Percentiles rank a stretch among this genome's conserved stretches.
Conservation (phyloP, 2,888 invertebrate genomes). For the Lepidochrysops patricia region DNA sequence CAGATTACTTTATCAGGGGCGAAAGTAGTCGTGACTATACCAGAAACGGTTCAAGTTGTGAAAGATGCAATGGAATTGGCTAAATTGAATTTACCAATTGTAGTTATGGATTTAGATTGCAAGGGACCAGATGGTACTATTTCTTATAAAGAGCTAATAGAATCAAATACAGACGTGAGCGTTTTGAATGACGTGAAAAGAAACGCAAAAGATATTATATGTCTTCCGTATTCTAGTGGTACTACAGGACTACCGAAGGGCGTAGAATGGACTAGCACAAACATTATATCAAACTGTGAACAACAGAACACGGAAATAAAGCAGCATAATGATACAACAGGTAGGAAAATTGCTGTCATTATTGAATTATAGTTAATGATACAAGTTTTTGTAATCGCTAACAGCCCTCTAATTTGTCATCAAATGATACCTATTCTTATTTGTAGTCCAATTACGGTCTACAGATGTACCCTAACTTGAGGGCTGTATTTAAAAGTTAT, state of each 20-base stretch:
- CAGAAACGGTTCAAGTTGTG: slow-evolving; percentile 55
- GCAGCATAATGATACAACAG: slow-evolving; percentile 36
- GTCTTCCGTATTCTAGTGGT: slow-evolving; percentile 88
- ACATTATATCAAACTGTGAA: slow-evolving; percentile 63
- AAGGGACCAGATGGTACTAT: slow-evolving; percentile 66
- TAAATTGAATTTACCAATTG: slow-evolving; percentile 63
- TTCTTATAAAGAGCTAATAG: slow-evolving; percentile 74
- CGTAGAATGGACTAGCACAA: slow-evolving; percentile 77
- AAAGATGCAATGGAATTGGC: slow-evolving; percentile 56
- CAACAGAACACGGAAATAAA: slow-evolving; percentile 45
- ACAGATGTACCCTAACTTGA: too few relatives aligned
- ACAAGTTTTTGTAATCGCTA: neutral
- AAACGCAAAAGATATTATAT: slow-evolving; percentile 70
- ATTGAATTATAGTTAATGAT: neutral
- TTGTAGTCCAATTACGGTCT: neutral
- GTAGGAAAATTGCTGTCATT: slow-evolving; percentile 18
- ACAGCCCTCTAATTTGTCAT: neutral
- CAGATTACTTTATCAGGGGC: slow-evolving; percentile 72
- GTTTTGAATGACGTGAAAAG: slow-evolving; percentile 53
- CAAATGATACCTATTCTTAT: neutral
- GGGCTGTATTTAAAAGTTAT: too few relatives aligned
- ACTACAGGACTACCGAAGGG: slow-evolving; percentile 89
- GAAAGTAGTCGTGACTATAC: slow-evolving; percentile 72
- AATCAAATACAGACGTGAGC: slow-evolving; percentile 62
- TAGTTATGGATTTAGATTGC: slow-evolving; percentile 41